phyloP scores from a whole-genome alignment of 2,888 invertebrate genomes.

The Agrilus biguttatus region DNA sequence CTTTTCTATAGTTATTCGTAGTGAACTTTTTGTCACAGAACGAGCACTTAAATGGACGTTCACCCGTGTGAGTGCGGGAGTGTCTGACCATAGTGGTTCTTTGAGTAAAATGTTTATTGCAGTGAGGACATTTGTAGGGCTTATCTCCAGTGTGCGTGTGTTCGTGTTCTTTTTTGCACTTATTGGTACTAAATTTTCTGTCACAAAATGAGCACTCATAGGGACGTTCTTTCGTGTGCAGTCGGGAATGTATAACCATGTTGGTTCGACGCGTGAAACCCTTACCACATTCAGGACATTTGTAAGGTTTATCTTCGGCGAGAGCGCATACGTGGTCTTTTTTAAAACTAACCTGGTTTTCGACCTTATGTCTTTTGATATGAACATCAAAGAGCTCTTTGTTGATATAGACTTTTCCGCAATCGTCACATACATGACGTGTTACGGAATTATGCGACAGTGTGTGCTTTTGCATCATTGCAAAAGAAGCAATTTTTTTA shows the following conservation, averaged over 20 bases:
- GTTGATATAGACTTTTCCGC: constrained; percentile 6
- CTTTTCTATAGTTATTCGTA: no score
- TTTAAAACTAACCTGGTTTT: background rate
- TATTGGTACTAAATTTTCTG: no score
- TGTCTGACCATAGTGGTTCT: constrained; percentile 10
- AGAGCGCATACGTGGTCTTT: background rate
- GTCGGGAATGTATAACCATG: constrained; percentile 6
- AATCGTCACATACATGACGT: constrained; percentile 5
- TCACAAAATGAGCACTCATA: constrained; percentile 5
- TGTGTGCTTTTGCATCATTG: no score
- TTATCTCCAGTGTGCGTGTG: background rate
- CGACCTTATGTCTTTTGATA: no score
- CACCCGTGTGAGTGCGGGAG: constrained; percentile 14
- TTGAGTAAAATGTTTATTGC: constrained; percentile 12
- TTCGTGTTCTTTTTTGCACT: constrained; percentile 1
- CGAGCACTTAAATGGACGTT: constrained; percentile 16
- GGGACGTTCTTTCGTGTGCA: constrained; percentile 20
- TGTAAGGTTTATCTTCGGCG: constrained; percentile 20
- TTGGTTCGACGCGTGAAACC: constrained; percentile 10
- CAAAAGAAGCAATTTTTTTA: no score
- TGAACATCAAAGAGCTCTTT: no score
- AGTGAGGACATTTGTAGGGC: constrained; percentile 21
- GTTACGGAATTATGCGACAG: no score
- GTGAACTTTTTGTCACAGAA: no score
- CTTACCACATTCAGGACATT: constrained; percentile 11